Percentiles rank a stretch among this genome's conserved stretches.
Evolutionary conservation across 2,888 invertebrate genomes (phyloP).

Genomic region (Cactoblastis cactorum): DNA sequence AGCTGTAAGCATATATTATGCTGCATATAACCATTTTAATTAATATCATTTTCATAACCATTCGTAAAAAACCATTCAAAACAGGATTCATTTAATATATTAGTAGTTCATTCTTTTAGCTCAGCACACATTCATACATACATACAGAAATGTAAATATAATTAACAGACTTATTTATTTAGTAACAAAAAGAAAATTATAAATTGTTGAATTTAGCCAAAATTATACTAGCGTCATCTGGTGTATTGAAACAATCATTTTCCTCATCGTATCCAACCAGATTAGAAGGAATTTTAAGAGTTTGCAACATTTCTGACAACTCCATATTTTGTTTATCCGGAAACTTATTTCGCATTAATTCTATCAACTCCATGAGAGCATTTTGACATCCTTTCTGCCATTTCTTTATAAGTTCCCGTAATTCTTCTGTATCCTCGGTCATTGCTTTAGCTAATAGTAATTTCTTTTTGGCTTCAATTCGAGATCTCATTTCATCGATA

Average conservation of each 20-base stretch:
- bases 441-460: slow-evolving; percentile 51
- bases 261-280: slow-evolving; percentile 73
- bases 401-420: slow-evolving; percentile 66
- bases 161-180: slow-evolving; percentile 19
- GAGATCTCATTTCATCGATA: slow-evolving; percentile 56
- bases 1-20: too few species aligned
- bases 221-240: slow-evolving; percentile 53
- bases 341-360: slow-evolving; percentile 59
- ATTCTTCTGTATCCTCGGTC: slow-evolving; percentile 66
- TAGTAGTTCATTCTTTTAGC: too few species aligned
- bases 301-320: slow-evolving; percentile 67
- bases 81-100: too few species aligned
- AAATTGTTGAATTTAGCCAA: slow-evolving; percentile 45
- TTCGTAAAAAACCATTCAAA: too few species aligned
- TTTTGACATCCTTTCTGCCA: slow-evolving; percentile 78
- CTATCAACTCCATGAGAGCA: slow-evolving; percentile 71
- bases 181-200: slow-evolving; percentile 21
- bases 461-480: slow-evolving; percentile 65
- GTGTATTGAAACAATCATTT: slow-evolving; percentile 66
- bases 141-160: neutral
- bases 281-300: slow-evolving; percentile 67
- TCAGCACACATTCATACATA: neutral
- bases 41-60: too few species aligned
- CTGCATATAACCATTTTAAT: too few species aligned
- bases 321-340: slow-evolving; percentile 61